phyloP scores from a whole-genome alignment of 2,113 vertebrate genomes.

The Myotis yumanensis region DNA sequence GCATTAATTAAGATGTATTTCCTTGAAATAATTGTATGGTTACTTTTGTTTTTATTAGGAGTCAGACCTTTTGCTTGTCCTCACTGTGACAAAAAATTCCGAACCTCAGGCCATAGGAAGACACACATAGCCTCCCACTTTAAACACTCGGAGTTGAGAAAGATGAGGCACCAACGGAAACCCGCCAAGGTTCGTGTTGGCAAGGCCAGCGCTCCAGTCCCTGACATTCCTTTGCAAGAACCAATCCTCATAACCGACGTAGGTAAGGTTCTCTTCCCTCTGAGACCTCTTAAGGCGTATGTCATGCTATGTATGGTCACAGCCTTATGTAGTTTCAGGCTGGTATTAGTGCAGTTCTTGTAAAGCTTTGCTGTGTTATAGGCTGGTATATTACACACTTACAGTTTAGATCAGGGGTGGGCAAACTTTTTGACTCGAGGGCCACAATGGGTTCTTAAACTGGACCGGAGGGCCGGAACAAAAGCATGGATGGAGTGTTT shows the following conservation, averaged over 20 bases:
- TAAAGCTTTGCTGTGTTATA: not conserved
- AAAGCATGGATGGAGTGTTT: no score
- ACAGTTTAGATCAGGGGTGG: not conserved
- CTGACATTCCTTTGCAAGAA: constrained; percentile 97
- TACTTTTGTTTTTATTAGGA: constrained; percentile 82
- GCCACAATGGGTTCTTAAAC: no score
- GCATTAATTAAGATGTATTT: not conserved
- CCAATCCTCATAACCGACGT: constrained; percentile 98
- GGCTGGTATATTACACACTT: rapidly evolving
- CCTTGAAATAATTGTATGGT: not conserved
- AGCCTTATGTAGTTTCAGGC: no score
- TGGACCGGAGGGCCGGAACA: no score
- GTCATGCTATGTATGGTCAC: not conserved
- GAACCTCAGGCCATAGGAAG: constrained; percentile 97
- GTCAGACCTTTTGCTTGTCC: constrained; percentile 97
- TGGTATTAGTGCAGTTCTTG: not conserved
- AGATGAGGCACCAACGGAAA: constrained; percentile 94
- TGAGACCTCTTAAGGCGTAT: no score
- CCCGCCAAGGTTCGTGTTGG: constrained; percentile 90
- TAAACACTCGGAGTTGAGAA: constrained; percentile 93
- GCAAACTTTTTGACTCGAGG: no score
- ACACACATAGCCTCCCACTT: constrained; percentile 98
- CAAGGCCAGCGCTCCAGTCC: constrained; percentile 89
- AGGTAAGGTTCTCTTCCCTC: constrained; percentile 83
- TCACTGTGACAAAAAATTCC: constrained; percentile 98